Conservation (phyloP, 2,113 vertebrate genomes). For the Emberiza fucata region DNA sequence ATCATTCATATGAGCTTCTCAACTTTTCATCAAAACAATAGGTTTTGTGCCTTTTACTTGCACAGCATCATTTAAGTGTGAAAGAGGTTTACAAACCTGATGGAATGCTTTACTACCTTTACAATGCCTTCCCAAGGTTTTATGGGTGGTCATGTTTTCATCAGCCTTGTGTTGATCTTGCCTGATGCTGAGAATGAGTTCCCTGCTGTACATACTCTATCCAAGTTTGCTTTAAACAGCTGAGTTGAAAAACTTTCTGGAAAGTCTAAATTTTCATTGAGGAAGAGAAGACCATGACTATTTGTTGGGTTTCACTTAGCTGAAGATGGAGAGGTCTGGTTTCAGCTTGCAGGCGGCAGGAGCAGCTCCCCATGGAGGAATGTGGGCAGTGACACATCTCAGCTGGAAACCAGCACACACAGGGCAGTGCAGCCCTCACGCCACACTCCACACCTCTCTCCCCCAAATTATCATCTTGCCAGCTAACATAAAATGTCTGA, state of each 20-base stretch:
- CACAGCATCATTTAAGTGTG: background rate
- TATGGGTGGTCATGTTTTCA: background rate
- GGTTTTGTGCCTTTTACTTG: background rate
- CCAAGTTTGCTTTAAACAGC: background rate
- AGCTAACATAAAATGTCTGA: background rate
- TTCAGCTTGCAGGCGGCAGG: background rate
- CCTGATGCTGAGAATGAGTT: background rate
- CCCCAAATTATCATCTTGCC: background rate
- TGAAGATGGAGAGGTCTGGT: background rate
- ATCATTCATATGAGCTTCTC: background rate
- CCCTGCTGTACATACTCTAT: background rate
- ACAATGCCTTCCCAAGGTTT: background rate
- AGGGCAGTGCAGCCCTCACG: background rate
- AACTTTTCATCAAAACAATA: background rate
- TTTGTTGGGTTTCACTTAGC: background rate
- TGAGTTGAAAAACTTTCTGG: background rate
- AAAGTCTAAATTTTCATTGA: background rate
- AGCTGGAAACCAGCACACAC: background rate
- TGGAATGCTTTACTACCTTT: background rate
- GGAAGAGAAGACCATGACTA: background rate
- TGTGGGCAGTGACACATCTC: background rate
- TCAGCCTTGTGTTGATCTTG: background rate
- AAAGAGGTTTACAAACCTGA: background rate
- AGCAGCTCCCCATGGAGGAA: accelerated
- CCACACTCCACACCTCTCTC: background rate